Percentiles rank a stretch among this genome's conserved stretches.
These are phyloP conservation scores for Rana temporaria DNA, from an alignment of 2,113 vertebrate species.

Conservation along the genomic window DNA sequence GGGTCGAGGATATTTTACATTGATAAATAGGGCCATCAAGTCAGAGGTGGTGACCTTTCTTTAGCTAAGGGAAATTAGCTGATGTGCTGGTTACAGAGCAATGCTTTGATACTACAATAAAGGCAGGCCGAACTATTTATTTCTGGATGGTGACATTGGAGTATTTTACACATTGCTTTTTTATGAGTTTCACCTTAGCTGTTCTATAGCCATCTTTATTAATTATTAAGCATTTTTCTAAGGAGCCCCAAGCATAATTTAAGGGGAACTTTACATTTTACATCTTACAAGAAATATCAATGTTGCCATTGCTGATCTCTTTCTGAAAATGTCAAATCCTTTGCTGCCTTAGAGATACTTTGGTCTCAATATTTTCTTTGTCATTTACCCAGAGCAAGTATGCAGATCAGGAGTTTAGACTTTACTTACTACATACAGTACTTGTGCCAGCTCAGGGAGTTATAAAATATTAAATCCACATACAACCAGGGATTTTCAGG, in stretches of 20 bases:
- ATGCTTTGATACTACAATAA: background rate
- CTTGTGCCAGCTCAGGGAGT: no score
- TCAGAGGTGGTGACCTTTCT: constrained; percentile 9
- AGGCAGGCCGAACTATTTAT: background rate
- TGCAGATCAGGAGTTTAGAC: no score
- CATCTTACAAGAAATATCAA: background rate
- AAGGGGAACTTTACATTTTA: background rate
- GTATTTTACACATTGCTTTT: background rate
- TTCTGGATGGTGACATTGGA: background rate
- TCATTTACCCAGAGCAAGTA: no score
- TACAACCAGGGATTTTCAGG: no score
- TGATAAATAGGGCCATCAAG: constrained; percentile 18
- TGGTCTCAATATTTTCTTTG: background rate
- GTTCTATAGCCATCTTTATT: background rate
- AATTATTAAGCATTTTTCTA: no score
- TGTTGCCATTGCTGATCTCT: no score
- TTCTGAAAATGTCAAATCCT: background rate
- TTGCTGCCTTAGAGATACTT: no score
- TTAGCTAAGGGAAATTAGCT: background rate
- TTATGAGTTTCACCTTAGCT: background rate
- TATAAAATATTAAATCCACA: no score
- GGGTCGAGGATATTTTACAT: background rate
- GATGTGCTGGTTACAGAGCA: constrained; percentile 9
- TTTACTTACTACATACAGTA: no score
- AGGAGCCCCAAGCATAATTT: no score